Evolutionary conservation across 2,888 invertebrate species (phyloP), one percentile per base, ranked within the genome.

Genomic region (Pasiphila rectangulata): DNA sequence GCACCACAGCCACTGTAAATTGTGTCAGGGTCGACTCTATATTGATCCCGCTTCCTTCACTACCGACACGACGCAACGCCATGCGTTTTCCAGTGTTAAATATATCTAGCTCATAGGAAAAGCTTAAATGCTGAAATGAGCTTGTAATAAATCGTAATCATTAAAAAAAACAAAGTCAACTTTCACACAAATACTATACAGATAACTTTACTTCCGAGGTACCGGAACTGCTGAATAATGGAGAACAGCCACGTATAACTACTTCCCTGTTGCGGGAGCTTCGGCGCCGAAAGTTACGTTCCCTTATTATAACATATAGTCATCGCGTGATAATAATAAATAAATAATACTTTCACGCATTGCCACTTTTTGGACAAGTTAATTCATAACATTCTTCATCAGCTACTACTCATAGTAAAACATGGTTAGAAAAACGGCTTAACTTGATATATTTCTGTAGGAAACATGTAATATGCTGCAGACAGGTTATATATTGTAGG

Each of bases 21-120:
- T 75, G 80, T 86, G 87, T 86, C 87, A 87, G 78, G 87, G 87
- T 84, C 82, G 80, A 61, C 63, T 68, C 67, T 64, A 72, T 86
- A 87, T 87, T 79, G 87, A 87, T 82, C 82, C 72, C 74, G 66
- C 70, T 83, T 82, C 80, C 84, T 82, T 81, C 72, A 67, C 68
- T 68, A 70, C 72, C 68, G 71, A 72, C 73, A 73, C 75, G 64
- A 72, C 74, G 32, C 17, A n/a, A n/a, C n/a, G 32, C 74, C 72
- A 72, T 76, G 70, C 78, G 74, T 76, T 76, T 74, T 69, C 69
- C 67, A 66, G 63, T 63, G 70, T n/a, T n/a, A n/a, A n/a, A n/a
- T n/a, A n/a, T n/a, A n/a, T n/a, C n/a, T n/a, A n/a, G n/a, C n/a
- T n/a, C n/a, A n/a, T n/a, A n/a, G n/a, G n/a, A n/a, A n/a, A n/a